These are phyloP conservation scores for Anthoscopus minutus DNA, from an alignment of 2,113 vertebrate species.

Conservation along the genomic window DNA sequence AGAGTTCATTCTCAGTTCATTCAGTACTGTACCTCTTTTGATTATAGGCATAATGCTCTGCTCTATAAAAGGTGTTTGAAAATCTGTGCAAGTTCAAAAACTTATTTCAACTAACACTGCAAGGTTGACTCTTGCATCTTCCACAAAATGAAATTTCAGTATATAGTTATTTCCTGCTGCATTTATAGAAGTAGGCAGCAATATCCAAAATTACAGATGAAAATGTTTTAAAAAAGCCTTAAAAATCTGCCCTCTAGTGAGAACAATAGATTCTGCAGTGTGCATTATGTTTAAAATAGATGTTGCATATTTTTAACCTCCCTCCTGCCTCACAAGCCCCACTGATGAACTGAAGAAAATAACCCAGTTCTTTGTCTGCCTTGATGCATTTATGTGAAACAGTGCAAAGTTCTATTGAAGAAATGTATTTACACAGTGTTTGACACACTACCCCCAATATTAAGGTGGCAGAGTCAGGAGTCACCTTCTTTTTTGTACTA, in stretches of 20 bases:
- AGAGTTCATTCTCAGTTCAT: neutral
- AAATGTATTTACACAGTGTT: neutral
- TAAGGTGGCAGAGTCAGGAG: neutral
- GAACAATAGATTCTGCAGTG: neutral
- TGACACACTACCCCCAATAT: neutral
- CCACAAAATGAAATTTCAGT: neutral
- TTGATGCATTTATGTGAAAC: neutral
- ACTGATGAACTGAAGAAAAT: neutral
- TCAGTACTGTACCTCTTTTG: neutral
- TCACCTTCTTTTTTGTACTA: neutral
- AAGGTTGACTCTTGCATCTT: neutral
- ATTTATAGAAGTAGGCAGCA: neutral
- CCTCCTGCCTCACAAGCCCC: fast-evolving
- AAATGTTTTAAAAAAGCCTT: neutral
- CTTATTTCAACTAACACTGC: neutral
- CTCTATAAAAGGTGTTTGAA: neutral
- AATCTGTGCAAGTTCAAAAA: neutral
- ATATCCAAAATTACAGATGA: neutral
- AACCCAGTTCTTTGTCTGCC: neutral
- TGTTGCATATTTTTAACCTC: neutral
- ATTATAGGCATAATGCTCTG: neutral
- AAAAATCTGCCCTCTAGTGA: neutral
- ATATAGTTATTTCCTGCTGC: neutral
- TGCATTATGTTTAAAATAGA: neutral
- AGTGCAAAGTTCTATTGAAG: neutral